Evolutionary conservation across 1,140 invertebrate genomes (phyloP), one percentile per base, ranked within the genome.

Genomic region (Drosophila biarmipes): DNA sequence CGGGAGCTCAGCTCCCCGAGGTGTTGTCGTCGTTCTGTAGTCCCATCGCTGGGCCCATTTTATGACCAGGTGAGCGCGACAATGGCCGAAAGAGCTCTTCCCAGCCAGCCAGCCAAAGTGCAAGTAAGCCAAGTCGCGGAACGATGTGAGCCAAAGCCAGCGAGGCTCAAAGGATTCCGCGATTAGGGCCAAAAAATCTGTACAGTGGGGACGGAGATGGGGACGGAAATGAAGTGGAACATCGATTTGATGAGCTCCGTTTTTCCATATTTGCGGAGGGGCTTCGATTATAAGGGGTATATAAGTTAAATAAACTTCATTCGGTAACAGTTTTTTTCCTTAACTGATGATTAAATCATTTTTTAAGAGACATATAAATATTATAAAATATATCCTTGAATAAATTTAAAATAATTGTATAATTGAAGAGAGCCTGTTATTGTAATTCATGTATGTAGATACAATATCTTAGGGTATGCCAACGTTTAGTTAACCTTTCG

Each of bases 171-270:
- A 68, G 34, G 63, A 69, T 68, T 68, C 27, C 19, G 12, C 17
- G 27, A 31, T 46, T 48, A 46, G 34, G 21, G 37, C 12, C 34
- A 35, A 27, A 11, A 10, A 56, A 38, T 29, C 14, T 61, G 40
- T 15, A 24, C 10, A 10, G 4, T 4, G 8, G 17, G 40, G 34
- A 10, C 42, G 52, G 37, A 73, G 55, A 10, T 34, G 37, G 2
- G 51, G 54, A 11, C 46, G 77, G 73, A 79, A 79, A 77, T 85
- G 67, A 80, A 81, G 73, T 48, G 80, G 68, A 86, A 80, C 75
- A 80, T 85, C 46, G 55, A 85, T 48, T 86, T 86, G 73, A 68
- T 69, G 64, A 67, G 76, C 38, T 43, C 17, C 24, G 24, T 24
- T 24, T 24, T 24, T 24, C 24, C 24, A 24, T 24, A 24, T 24